phyloP scores from a whole-genome alignment of 2,888 invertebrate genomes.

The Camponotus fellah region DNA sequence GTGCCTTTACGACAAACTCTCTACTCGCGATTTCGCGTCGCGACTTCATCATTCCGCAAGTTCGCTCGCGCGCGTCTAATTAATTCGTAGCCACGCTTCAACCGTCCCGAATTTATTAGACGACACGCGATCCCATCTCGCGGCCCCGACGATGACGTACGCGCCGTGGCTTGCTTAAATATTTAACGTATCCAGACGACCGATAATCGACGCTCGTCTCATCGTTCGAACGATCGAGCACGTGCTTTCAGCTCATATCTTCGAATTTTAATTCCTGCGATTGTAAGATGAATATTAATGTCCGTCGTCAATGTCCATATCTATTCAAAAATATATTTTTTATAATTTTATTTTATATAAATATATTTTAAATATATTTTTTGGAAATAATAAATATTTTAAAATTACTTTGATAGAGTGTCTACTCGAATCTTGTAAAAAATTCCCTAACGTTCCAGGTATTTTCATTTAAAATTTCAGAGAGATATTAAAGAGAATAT shows the following conservation, averaged over 20 bases:
- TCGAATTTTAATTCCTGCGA: constrained; percentile 23
- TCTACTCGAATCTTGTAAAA: no score
- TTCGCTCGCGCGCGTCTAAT: constrained; percentile 21
- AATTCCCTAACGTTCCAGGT: no score
- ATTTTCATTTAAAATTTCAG: no score
- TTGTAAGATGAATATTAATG: neutral
- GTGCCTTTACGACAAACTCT: constrained; percentile 15
- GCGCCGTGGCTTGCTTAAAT: constrained; percentile 39
- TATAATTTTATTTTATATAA: no score
- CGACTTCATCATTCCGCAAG: constrained; percentile 6
- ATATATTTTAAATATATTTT: neutral
- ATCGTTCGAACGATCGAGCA: constrained; percentile 3
- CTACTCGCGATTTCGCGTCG: constrained; percentile 40
- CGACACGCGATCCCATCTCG: constrained; percentile 27
- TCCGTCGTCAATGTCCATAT: constrained; percentile 3
- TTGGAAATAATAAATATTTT: neutral
- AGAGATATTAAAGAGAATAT: no score
- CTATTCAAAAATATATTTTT: neutral
- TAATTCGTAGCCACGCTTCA: constrained; percentile 48
- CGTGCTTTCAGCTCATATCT: constrained; percentile 15
- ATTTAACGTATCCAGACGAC: constrained; percentile 29
- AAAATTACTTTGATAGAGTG: neutral
- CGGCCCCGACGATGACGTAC: constrained; percentile 18
- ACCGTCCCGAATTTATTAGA: constrained; percentile 36
- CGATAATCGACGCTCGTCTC: constrained; percentile 35